These are phyloP conservation scores for Galeruca laticollis DNA, from an alignment of 2,888 invertebrate genomes.

Conservation along the genomic window DNA sequence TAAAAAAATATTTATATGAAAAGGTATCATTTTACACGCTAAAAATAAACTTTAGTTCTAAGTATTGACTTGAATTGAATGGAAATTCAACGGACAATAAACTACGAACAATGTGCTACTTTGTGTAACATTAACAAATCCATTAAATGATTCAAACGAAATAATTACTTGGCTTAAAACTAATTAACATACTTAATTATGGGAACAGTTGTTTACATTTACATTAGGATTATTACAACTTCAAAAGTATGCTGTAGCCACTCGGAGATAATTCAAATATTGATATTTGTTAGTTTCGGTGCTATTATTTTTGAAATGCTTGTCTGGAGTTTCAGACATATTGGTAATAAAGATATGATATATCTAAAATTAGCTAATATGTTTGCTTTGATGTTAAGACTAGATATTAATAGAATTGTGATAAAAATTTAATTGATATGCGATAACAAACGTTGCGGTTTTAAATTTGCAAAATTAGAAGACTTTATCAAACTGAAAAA, in stretches of 20 bases:
- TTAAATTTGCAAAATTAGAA: too few relatives aligned
- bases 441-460: too few relatives aligned
- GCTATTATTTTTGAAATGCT: neutral
- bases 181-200: neutral
- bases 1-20: too few relatives aligned
- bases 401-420: too few relatives aligned
- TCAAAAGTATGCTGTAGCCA: neutral
- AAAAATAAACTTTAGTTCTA: neutral
- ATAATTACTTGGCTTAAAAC: slow-evolving; percentile 4
- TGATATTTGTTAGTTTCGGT: too few relatives aligned
- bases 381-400: too few relatives aligned
- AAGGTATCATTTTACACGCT: neutral
- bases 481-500: too few relatives aligned
- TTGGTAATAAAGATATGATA: neutral
- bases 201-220: neutral
- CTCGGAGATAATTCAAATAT: neutral
- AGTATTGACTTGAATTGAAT: neutral
- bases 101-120: neutral
- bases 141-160: neutral
- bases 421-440: too few relatives aligned
- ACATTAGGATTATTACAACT: neutral
- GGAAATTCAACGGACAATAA: neutral
- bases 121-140: slow-evolving; percentile 5
- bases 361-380: neutral
- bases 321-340: neutral